These are phyloP conservation scores for Leontocebus nigricollis DNA, from an alignment of 2,797 vertebrate species.

Conservation along the genomic window DNA sequence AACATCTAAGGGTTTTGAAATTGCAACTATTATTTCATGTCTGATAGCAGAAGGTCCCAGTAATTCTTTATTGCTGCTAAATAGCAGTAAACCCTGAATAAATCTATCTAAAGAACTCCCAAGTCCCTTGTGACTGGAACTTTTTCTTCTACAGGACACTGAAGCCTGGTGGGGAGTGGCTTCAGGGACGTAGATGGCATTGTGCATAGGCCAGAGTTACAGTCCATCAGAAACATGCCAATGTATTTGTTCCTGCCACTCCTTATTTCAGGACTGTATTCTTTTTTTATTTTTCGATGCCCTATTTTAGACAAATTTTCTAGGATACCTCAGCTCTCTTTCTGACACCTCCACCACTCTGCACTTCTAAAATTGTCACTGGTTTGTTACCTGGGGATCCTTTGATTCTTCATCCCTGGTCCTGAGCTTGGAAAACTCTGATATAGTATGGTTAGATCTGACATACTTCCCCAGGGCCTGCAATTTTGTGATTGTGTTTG, in stretches of 20 bases:
- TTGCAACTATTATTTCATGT: neutral
- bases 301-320: slow-evolving; percentile 51
- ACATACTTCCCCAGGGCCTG: neutral
- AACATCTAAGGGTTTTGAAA: neutral
- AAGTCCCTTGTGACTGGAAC: neutral
- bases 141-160: neutral
- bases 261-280: neutral
- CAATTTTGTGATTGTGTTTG: neutral
- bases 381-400: slow-evolving; percentile 20
- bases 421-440: neutral
- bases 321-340: neutral
- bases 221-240: neutral
- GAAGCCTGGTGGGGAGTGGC: neutral
- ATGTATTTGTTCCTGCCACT: neutral
- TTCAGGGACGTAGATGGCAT: neutral
- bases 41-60: neutral
- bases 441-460: neutral
- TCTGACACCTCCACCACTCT: neutral
- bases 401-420: slow-evolving; percentile 36
- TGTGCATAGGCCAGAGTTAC: neutral
- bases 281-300: neutral
- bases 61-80: neutral
- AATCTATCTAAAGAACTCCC: neutral
- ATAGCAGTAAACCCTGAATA: neutral
- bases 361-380: slow-evolving; percentile 49